Percentiles rank a stretch among this genome's conserved stretches.
Conservation (phyloP, 2,113 vertebrate species). For the Physeter macrocephalus region DNA sequence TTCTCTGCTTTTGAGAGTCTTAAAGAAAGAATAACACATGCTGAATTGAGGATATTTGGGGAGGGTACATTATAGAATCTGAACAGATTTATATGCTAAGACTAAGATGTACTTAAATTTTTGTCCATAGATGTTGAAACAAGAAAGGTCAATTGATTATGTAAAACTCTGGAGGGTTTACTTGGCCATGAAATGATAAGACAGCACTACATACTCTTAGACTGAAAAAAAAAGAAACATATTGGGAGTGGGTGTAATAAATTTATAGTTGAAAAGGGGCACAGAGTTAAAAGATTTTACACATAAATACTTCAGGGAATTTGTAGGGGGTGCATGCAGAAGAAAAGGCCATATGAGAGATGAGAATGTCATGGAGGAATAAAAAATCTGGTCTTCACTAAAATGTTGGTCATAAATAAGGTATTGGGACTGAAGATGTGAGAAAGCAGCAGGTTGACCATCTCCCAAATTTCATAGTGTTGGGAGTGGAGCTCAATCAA, state of each 20-base stretch:
- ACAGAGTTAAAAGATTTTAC: neutral
- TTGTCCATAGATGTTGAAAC: neutral
- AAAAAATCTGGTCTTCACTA: neutral
- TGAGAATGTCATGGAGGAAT: neutral
- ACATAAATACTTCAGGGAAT: neutral
- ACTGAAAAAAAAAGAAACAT: neutral
- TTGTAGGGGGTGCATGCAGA: neutral
- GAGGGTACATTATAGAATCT: neutral
- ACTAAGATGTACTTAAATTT: neutral
- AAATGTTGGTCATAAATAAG: neutral
- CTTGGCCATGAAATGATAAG: neutral
- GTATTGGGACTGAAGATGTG: neutral
- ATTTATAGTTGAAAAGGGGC: neutral
- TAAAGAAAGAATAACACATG: neutral
- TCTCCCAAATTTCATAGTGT: neutral
- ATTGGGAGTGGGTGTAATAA: neutral
- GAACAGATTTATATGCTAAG: neutral
- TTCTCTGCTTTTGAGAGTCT: neutral
- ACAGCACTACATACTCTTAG: neutral
- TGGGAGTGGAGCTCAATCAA: neutral
- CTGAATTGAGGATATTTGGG: neutral
- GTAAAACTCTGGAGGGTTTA: neutral
- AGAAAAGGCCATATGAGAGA: neutral
- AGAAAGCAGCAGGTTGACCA: neutral
- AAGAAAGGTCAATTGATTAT: neutral